A percentile compares a stretch with the other conserved stretches of the same genome.
phyloP scores from a whole-genome alignment of 2,113 vertebrate genomes.

The Neolamprologus hecqui region DNA sequence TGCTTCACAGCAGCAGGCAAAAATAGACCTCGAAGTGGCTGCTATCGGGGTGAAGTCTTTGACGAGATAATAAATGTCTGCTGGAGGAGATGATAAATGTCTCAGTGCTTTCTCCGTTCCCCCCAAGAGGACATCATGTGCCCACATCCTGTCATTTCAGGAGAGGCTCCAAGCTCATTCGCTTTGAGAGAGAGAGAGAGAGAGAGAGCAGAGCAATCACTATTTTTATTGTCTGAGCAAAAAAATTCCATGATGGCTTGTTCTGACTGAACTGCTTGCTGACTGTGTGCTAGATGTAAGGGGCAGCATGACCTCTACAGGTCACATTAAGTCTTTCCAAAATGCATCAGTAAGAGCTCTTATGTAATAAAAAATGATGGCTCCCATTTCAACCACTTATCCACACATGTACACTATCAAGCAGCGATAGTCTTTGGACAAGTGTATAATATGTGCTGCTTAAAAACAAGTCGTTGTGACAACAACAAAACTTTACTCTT shows the following conservation, averaged over 20 bases:
- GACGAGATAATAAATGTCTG: constrained; percentile 21
- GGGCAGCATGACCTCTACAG: background rate
- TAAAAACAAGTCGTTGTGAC: background rate
- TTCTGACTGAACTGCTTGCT: background rate
- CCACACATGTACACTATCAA: background rate
- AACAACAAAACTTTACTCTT: fast-evolving
- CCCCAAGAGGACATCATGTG: background rate
- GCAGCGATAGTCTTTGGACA: background rate
- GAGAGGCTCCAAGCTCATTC: background rate
- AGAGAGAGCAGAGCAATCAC: background rate
- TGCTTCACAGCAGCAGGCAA: background rate
- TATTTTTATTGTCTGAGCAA: background rate
- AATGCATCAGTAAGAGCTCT: background rate
- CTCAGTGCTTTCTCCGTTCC: background rate
- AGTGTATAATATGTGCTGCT: background rate
- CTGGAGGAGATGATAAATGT: constrained; percentile 1
- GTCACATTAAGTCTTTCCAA: background rate
- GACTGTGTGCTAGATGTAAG: background rate
- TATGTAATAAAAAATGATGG: background rate
- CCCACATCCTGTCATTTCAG: background rate
- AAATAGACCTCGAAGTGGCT: background rate
- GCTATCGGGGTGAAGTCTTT: background rate
- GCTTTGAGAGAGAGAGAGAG: background rate
- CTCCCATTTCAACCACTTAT: background rate
- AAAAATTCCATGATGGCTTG: background rate